These are phyloP conservation scores for Centruroides sculpturatus DNA, from an alignment of 1,140 invertebrate genomes.

Conservation along the genomic window DNA sequence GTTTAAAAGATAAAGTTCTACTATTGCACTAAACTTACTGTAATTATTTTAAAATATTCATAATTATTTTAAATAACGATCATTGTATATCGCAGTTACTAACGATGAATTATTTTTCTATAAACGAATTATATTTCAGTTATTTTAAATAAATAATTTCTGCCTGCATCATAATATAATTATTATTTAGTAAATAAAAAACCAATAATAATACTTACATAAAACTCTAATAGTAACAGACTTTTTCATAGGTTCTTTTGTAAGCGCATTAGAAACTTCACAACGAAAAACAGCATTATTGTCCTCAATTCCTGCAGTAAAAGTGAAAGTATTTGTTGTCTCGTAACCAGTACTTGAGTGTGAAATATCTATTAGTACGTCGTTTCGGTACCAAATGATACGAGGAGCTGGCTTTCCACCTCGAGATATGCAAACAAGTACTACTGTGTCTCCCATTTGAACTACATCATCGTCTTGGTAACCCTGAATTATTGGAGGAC, in stretches of 20 bases:
- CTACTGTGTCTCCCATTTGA: slow-evolving; percentile 60
- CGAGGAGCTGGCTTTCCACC: slow-evolving; percentile 74
- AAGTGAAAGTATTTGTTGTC: slow-evolving; percentile 32
- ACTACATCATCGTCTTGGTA: slow-evolving; percentile 75
- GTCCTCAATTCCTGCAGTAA: slow-evolving; percentile 71
- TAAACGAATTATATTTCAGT: too few species aligned
- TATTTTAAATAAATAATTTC: too few species aligned
- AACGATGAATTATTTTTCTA: too few species aligned
- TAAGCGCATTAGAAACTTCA: slow-evolving; percentile 81
- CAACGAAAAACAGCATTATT: slow-evolving; percentile 87
- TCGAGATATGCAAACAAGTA: slow-evolving; percentile 62
- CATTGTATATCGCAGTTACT: too few species aligned
- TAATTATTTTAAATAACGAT: too few species aligned
- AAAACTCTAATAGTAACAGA: slow-evolving; percentile 41
- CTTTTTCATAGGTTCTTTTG: slow-evolving; percentile 52
- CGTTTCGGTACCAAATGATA: slow-evolving; percentile 75
- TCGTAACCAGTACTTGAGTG: slow-evolving; percentile 7
- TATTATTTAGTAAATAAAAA: not conserved
- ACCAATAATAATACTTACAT: too few species aligned
- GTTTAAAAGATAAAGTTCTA: too few species aligned
- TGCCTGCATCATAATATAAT: too few species aligned
- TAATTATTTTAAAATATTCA: too few species aligned
- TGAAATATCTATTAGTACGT: slow-evolving; percentile 45
- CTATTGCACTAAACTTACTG: too few species aligned
- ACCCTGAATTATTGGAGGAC: slow-evolving; percentile 78